Base-by-base conservation (phyloP, 2,113 vertebrate species). In the Pterocles gutturalis region DNA sequence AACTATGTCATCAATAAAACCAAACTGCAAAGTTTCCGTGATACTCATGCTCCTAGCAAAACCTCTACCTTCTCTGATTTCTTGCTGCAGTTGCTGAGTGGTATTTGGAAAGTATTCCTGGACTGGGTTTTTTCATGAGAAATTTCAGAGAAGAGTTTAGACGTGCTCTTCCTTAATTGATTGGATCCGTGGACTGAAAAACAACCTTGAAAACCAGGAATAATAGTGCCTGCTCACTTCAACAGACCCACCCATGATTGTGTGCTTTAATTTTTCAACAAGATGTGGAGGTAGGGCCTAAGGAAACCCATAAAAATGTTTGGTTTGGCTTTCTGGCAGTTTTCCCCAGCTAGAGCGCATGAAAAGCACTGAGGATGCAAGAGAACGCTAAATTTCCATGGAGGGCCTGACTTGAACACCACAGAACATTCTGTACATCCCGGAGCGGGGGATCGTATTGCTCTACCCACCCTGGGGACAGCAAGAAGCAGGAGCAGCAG, bases 301-400 rank as follows among this genome's bases (percentile, higher is more conserved):
- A 97, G 93, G 95, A 98, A 98, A 93, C 91, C 87, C 89, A 96
- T 97, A 96, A 98, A 98, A 98, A 97, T 98, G 96, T 98, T 98
- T 98, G 93, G 82, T 97, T 98, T 98, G 97, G 96, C 95, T 84
- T 95, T 94, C 97, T 97, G 94, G 88, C 61, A 96, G 69, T 84
- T 96, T 92, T 96, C 80, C 89, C 94, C 66, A 49, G 92, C 90
- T 87, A 94, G 83, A 97, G 91, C 4, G 4, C 83, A 92, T 28
- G 77, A 93, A 96, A 92, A 97, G 65, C 87, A 96, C 57, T 75
- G 86, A 96, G 88, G 82, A 97, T 90, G 64, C 96, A 82, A 77
- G 96, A 90, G 94, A 49, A 91, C 95, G 82, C 89, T 92, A 86
- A 95, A 62, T 98, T 97, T 97, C 97, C 97, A 87, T 57, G 49